These are phyloP conservation scores for Poecilobothrus nobilitatus DNA, from an alignment of 2,888 invertebrate genomes.

Conservation along the genomic window DNA sequence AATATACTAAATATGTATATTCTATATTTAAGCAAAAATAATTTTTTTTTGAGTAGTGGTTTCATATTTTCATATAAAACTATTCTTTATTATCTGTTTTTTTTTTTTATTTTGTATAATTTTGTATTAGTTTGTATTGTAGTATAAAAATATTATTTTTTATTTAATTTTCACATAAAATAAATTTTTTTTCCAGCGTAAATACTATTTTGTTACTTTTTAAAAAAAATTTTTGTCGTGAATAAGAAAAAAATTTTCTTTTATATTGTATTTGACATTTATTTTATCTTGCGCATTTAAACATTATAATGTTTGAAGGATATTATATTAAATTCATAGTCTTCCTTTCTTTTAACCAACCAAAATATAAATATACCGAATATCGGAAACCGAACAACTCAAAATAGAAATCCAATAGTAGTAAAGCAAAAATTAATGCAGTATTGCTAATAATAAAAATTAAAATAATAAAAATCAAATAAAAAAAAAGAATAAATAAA, in stretches of 20 bases:
- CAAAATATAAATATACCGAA: background rate
- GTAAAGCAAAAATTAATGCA: background rate
- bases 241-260: background rate
- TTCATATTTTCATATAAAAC: too few relatives aligned
- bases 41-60: too few relatives aligned
- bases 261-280: background rate
- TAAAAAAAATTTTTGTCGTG: background rate
- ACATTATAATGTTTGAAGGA: background rate
- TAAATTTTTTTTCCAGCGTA: too few relatives aligned
- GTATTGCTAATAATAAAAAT: background rate
- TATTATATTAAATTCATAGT: background rate
- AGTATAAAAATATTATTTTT: too few relatives aligned
- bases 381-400: background rate
- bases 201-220: too few relatives aligned
- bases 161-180: too few relatives aligned
- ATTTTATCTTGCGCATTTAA: slow-evolving; percentile 5
- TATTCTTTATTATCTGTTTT: too few relatives aligned
- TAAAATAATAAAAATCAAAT: too few relatives aligned
- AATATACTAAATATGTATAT: too few relatives aligned
- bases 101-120: too few relatives aligned
- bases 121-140: too few relatives aligned
- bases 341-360: background rate
- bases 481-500: background rate
- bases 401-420: background rate
- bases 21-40: too few relatives aligned